Evolutionary conservation across 2,888 invertebrate genomes (phyloP), one percentile per base, ranked within the genome.

Genomic region (Epirrhoe tristata): DNA sequence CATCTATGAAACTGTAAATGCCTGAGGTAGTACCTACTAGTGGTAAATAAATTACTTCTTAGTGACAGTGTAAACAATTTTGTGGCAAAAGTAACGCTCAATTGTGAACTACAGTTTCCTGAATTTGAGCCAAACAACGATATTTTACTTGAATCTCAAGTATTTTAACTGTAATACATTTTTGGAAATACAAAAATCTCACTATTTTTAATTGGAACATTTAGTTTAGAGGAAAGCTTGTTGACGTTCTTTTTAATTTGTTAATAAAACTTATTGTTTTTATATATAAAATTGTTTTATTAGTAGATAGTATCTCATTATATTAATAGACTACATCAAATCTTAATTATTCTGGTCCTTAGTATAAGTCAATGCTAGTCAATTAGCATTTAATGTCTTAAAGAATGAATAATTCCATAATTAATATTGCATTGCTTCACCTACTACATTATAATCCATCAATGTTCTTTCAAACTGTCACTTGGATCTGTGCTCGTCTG

Each of bases 211-310:
- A 10, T 48, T 56, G 39, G 31, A 34, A 14, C 14, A 17, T 36
- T 56, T n/a, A 14, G 10, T 36, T 54, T 43, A 14, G 31, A 43
- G 17, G 16, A 31, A 58, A 56, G 14, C 32, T 36, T 62, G 17
- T 31, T 65, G 36, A 34, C 31, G 32, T 52, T 59, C 8, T 53
- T 58, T 75, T 72, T 58, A 39, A 46, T 70, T 61, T 73, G 61
- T 75, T 77, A 73, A 51, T 68, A 72, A 68, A 69, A 70, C 48
- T 58, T 68, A 50, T 62, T 69, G 67, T 70, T 73, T 72, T 68
- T 70, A 66, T 31, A 34, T 50, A 66, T 56, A 43, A 31, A 54
- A 55, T 58, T 36, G 32, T 72, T 63, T 24, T 71, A 72, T 62
- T 74, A 74, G 0, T 69, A 50, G n/a, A 48, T 14, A 48, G 7